phyloP scores from a whole-genome alignment of 2,113 vertebrate genomes.

The Eonycteris spelaea region DNA sequence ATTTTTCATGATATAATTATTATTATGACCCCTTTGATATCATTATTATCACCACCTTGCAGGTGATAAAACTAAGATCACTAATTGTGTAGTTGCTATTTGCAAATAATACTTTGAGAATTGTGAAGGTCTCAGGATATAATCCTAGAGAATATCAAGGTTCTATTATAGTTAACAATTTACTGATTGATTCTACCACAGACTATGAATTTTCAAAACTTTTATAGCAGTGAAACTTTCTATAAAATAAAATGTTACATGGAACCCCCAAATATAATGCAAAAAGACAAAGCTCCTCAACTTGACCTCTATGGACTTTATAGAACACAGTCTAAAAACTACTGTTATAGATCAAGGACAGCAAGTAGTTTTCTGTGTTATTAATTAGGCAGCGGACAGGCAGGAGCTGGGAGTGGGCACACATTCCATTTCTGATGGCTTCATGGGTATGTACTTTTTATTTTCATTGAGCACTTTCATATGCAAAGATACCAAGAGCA shows the following conservation, averaged over 20 bases:
- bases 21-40: background rate
- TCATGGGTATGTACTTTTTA: background rate
- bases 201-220: background rate
- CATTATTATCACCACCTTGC: background rate
- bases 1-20: background rate
- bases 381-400: background rate
- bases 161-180: background rate
- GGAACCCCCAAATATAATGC: background rate
- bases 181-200: background rate
- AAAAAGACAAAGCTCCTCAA: background rate
- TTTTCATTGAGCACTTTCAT: background rate
- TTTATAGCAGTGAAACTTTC: background rate
- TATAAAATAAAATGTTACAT: background rate
- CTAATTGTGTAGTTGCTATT: background rate
- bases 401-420: background rate
- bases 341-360: background rate
- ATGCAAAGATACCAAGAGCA: background rate
- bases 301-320: background rate
- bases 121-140: background rate
- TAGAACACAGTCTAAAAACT: background rate
- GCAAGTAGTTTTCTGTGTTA: background rate
- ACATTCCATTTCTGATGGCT: background rate
- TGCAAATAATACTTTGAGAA: background rate
- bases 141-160: background rate
- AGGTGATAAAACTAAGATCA: background rate